Evolutionary conservation across 1,140 invertebrate genomes (phyloP).

Genomic region (Bombus confusus): DNA sequence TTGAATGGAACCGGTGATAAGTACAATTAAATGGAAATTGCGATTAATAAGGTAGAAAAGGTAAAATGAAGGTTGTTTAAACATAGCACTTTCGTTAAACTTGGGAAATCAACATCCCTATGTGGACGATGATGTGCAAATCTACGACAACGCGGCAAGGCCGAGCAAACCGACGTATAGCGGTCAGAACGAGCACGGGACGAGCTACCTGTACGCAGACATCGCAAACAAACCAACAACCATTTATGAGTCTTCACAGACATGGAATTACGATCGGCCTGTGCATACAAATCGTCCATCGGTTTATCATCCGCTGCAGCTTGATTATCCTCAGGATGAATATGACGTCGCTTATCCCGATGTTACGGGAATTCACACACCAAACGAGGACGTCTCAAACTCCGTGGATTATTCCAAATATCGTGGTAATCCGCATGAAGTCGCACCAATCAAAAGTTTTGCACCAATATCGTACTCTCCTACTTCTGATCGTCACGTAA

Average conservation of each 20-base stretch:
- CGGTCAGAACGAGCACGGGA: constrained; percentile 34
- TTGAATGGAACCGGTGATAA: background rate
- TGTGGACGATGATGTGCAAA: constrained; percentile 78
- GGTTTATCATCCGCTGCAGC: constrained; percentile 54
- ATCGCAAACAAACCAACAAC: constrained; percentile 82
- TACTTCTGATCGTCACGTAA: no score
- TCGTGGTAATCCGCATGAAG: constrained; percentile 77
- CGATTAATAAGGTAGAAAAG: background rate
- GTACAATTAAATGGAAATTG: background rate
- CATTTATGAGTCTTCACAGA: constrained; percentile 70
- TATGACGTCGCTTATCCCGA: constrained; percentile 53
- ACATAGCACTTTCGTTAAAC: constrained; percentile 79
- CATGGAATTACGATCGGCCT: constrained; percentile 69
- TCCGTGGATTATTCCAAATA: constrained; percentile 76
- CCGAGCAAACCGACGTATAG: constrained; percentile 68
- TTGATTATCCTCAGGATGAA: constrained; percentile 69
- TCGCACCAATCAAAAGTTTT: constrained; percentile 40
- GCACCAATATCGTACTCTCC: constrained; percentile 29
- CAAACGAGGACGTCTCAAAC: constrained; percentile 65
- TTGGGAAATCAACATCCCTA: constrained; percentile 80
- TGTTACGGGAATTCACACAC: constrained; percentile 22
- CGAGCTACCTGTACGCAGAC: constrained; percentile 76
- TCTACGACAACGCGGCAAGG: constrained; percentile 73
- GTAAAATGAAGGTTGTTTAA: constrained; percentile 42
- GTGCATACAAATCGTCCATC: constrained; percentile 68